Percentiles rank a stretch among this genome's conserved stretches.
Conservation (phyloP, 2,113 vertebrate species). For the Rhinoderma darwinii region DNA sequence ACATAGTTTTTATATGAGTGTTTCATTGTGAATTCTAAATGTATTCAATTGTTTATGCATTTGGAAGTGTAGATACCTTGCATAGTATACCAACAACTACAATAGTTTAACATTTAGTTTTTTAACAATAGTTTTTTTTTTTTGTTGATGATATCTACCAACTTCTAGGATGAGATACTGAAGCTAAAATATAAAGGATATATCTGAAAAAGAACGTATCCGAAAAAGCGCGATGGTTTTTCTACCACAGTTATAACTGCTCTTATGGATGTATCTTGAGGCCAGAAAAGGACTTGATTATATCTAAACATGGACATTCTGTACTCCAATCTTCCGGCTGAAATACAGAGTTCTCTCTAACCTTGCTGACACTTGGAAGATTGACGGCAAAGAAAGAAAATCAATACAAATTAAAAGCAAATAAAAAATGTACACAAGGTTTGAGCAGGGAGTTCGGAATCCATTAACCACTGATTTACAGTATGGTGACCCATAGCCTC, state of each 20-base stretch:
- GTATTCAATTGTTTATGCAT: not conserved
- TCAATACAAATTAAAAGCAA: conserved; percentile 90
- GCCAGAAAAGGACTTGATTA: conserved; percentile 36
- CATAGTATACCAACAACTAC: not conserved
- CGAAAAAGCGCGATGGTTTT: not conserved
- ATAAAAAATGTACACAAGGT: conserved; percentile 72
- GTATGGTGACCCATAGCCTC: conserved; percentile 62
- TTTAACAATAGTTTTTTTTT: too few species aligned
- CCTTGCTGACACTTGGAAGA: conserved; percentile 75
- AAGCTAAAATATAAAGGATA: not conserved
- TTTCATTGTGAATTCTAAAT: not conserved
- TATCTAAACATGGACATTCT: conserved; percentile 40
- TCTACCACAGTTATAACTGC: not conserved
- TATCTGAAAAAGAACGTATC: too few species aligned
- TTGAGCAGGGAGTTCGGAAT: conserved; percentile 69
- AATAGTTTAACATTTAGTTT: not conserved
- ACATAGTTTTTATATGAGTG: not conserved
- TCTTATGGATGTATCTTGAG: conserved; percentile 9
- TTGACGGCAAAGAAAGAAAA: conserved; percentile 72
- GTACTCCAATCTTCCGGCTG: conserved; percentile 29
- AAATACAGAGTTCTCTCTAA: conserved; percentile 65
- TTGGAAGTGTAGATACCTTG: not conserved
- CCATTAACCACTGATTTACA: conserved; percentile 67
- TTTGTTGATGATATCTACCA: not conserved
- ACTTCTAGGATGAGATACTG: not conserved